phyloP scores from a whole-genome alignment of 37 sponge, comb jelly and placozoan species.

The Chondrilla cf. caribensis region DNA sequence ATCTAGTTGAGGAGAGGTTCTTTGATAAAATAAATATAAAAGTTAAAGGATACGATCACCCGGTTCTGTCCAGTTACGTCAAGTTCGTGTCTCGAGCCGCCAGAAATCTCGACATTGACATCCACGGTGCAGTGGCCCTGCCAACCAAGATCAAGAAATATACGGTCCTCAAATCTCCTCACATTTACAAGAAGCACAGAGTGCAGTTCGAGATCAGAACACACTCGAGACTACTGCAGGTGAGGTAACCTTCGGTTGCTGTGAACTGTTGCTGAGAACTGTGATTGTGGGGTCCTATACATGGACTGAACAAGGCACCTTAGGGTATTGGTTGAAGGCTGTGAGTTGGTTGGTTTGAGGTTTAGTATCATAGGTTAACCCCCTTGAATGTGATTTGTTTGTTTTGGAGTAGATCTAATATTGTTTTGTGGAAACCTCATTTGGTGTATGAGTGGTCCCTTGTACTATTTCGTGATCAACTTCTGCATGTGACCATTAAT shows the following conservation, averaged over 20 bases:
- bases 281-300: no score
- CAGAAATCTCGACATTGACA: constrained; percentile 64
- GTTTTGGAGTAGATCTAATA: no score
- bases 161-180: constrained; percentile 88
- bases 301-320: no score
- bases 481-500: no score
- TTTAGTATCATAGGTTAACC: no score
- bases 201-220: constrained; percentile 89
- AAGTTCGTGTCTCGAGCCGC: constrained; percentile 76
- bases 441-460: no score
- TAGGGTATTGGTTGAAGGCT: not conserved
- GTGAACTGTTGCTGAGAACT: no score
- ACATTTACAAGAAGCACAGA: constrained; percentile 90
- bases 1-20: constrained; percentile 7
- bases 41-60: constrained; percentile 78
- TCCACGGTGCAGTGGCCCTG: constrained; percentile 62
- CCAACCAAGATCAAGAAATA: constrained; percentile 75
- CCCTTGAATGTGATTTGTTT: no score
- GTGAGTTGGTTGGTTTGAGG: no score
- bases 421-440: no score
- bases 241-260: not conserved
- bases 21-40: constrained; percentile 30
- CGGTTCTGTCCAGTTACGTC: constrained; percentile 85
- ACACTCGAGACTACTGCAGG: constrained; percentile 76
- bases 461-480: no score